Conservation (phyloP, 2,113 vertebrate species). For the Prunella fulvescens region DNA sequence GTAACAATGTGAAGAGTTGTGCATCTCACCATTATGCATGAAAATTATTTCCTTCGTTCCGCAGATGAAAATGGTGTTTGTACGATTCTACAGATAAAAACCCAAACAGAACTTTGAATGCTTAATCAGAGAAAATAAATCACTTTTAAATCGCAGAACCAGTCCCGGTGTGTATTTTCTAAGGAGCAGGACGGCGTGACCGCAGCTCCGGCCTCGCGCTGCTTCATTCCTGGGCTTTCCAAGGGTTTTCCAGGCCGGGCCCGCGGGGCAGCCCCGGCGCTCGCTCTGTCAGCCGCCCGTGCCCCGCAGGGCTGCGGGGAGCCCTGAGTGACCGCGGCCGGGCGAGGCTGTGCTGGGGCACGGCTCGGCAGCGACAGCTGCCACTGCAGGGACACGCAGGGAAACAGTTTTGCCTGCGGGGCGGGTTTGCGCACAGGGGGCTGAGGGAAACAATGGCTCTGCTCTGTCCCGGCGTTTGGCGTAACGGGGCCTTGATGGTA, state of each 20-base stretch:
- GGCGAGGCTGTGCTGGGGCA: background rate
- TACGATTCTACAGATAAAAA: background rate
- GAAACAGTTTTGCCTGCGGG: accelerated
- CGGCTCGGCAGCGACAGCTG: background rate
- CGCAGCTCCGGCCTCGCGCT: accelerated
- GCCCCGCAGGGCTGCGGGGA: accelerated
- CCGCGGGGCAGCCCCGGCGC: background rate
- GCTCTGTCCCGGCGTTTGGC: background rate
- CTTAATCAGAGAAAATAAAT: slow-evolving; percentile 23
- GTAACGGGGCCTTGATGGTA: accelerated
- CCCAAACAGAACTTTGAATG: background rate
- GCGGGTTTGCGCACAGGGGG: background rate
- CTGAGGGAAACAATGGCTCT: background rate
- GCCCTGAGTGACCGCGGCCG: too few species aligned
- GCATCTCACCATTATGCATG: background rate
- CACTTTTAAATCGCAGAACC: background rate
- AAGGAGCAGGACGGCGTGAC: background rate
- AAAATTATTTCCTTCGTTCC: background rate
- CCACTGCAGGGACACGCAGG: accelerated
- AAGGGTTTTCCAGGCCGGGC: accelerated
- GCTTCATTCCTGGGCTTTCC: accelerated
- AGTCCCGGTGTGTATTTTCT: background rate
- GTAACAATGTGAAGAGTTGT: background rate
- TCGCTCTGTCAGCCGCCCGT: background rate
- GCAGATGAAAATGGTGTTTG: background rate